Conservation (phyloP, 2,888 invertebrate genomes). For the Carterocephalus palaemon region DNA sequence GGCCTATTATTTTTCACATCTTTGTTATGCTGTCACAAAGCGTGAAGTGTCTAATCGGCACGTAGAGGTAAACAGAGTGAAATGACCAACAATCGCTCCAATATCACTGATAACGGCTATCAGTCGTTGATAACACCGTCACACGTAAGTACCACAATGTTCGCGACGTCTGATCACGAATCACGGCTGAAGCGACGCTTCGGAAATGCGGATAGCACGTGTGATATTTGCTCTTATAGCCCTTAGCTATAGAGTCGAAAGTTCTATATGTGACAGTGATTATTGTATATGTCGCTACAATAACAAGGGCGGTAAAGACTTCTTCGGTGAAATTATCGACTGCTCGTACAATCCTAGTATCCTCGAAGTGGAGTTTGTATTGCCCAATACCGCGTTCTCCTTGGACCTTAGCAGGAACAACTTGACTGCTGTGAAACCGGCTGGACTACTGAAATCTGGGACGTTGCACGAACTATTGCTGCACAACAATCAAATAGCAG, state of each 20-base stretch:
- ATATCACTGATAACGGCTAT: constrained; percentile 52
- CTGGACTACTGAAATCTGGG: constrained; percentile 42
- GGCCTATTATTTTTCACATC: constrained; percentile 1
- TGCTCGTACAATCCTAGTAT: constrained; percentile 47
- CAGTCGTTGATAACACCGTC: constrained; percentile 38
- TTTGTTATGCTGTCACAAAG: constrained; percentile 11
- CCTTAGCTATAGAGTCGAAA: constrained; percentile 34
- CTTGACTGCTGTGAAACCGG: constrained; percentile 41
- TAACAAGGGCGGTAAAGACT: constrained; percentile 45
- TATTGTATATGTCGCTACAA: constrained; percentile 48
- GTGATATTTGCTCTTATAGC: constrained; percentile 28
- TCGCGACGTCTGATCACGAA: constrained; percentile 28
- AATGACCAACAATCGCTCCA: constrained; percentile 54
- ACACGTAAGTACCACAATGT: constrained; percentile 28
- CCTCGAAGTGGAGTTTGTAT: constrained; percentile 34
- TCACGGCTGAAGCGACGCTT: constrained; percentile 30
- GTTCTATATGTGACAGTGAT: constrained; percentile 51
- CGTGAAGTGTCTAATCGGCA: constrained; percentile 1
- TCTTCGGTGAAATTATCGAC: constrained; percentile 48
- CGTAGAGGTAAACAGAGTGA: constrained; percentile 34
- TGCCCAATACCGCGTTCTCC: constrained; percentile 45
- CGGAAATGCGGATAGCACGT: constrained; percentile 38
- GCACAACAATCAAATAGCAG: constrained; percentile 49
- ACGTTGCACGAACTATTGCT: constrained; percentile 47
- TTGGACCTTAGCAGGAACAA: constrained; percentile 58